Evolutionary conservation across 2,113 vertebrate genomes (phyloP).

Genomic region (Myodes glareolus): DNA sequence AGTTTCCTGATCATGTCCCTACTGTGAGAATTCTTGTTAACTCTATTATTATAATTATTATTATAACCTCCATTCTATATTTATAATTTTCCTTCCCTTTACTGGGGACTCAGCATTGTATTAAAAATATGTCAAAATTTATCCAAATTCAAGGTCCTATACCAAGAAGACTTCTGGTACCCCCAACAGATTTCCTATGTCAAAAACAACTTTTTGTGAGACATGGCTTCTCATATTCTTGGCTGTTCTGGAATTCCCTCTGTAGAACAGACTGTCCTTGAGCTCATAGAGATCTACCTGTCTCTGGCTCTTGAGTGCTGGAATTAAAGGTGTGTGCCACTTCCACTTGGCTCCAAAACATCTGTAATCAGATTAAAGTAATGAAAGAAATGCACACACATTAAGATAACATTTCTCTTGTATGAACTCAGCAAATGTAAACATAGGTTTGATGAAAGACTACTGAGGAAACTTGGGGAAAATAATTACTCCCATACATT

Average conservation of each 20-base stretch:
- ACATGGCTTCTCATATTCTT: background rate
- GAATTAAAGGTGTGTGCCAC: background rate
- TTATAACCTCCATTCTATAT: background rate
- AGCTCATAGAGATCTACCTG: background rate
- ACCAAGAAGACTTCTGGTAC: background rate
- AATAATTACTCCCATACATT: background rate
- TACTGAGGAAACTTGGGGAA: background rate
- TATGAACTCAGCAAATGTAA: constrained; percentile 38
- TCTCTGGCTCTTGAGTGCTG: background rate
- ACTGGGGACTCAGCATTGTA: background rate
- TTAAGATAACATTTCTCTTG: background rate
- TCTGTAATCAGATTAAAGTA: background rate
- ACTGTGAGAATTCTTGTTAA: background rate
- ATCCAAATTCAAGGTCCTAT: background rate
- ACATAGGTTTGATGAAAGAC: background rate
- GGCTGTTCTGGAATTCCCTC: background rate
- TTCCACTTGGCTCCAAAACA: background rate
- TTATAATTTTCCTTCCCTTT: constrained; percentile 28
- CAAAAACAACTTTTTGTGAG: background rate
- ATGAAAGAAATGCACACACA: background rate
- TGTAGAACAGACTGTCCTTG: background rate
- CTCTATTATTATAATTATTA: background rate
- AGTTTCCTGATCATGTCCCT: background rate
- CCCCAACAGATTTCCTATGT: background rate
- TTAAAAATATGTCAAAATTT: background rate